Evolutionary conservation across 2,797 vertebrate genomes (phyloP), one percentile per base, ranked within the genome.

Genomic region (Eremophila alpestris): DNA sequence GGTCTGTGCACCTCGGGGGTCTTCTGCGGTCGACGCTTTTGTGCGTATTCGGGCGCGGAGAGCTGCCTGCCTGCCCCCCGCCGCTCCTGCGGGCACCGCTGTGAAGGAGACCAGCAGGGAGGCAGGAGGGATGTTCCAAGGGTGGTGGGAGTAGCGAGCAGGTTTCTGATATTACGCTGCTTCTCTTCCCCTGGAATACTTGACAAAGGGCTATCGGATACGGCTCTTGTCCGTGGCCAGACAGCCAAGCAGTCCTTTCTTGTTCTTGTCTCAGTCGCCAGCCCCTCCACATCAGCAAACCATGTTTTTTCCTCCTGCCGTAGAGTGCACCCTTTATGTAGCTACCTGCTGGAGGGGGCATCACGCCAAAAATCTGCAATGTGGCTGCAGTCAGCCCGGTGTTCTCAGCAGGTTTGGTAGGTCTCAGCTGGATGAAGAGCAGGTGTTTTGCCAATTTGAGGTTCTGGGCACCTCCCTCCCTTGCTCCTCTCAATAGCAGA

Each of bases 291-390:
- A 80, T 40, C 23, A 19, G 36, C 8, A 48, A 73, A 40, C 18
- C 8, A 0, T 56, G 22, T 2, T 45, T 73, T 64, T 58, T 30
- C 2, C 10, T 69, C 24, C 26, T 75, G 63, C 60, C 17, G 21
- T 65, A 26, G 56, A 86, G 43, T 43, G 41, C 2, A 18, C 49
- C 16, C 32, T 64, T 40, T 45, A 12, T 59, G 48, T 71, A 69
- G 68, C 71, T 92, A 46, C 45, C 82, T 90, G 45, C 81, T 70
- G 71, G 29, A 89, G 79, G 68, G 78, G 79, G 78, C 84, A 79
- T 73, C 56, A 1, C 5, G 62, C 75, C 81, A 84, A 73, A 69
- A 84, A 69, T 48, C 64, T 77, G 64, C 76, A 83, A 38, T 40
- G 60, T 89, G 93, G 58, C 34, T 92, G 84, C 89, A 76, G 87